Conservation (phyloP, 2,797 vertebrate species). For the Arctocebus calabarensis region DNA sequence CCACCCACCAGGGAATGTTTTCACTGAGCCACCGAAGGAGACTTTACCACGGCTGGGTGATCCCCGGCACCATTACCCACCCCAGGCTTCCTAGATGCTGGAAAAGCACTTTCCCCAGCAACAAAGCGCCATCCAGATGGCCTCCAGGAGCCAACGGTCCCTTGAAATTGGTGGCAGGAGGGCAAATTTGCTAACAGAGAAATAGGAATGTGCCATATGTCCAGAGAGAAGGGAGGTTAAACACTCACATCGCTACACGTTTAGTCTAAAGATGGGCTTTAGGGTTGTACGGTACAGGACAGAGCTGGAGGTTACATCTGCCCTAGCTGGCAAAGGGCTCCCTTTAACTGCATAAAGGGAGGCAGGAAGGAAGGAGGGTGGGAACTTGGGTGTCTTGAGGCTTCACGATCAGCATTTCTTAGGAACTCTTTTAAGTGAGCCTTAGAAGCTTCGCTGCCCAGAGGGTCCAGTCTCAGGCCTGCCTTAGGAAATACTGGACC, state of each 20-base stretch:
- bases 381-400: neutral
- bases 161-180: conserved; percentile 35
- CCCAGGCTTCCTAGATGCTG: neutral
- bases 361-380: neutral
- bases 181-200: neutral
- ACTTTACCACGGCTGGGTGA: neutral
- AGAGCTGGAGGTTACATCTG: neutral
- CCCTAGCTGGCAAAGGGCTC: neutral
- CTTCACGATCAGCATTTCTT: neutral
- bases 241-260: neutral
- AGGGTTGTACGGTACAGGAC: fast-evolving
- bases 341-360: neutral
- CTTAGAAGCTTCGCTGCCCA: neutral
- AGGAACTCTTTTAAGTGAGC: neutral
- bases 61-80: neutral
- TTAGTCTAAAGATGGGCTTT: neutral
- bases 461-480: no score
- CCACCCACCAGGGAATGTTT: neutral
- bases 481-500: neutral
- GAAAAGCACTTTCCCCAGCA: neutral
- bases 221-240: neutral
- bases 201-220: neutral
- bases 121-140: neutral
- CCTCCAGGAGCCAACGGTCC: neutral
- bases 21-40: neutral